A percentile compares a stretch with the other conserved stretches of the same genome.
Evolutionary conservation across 2,888 invertebrate genomes (phyloP).

Genomic region (Strigamia crassipes): DNA sequence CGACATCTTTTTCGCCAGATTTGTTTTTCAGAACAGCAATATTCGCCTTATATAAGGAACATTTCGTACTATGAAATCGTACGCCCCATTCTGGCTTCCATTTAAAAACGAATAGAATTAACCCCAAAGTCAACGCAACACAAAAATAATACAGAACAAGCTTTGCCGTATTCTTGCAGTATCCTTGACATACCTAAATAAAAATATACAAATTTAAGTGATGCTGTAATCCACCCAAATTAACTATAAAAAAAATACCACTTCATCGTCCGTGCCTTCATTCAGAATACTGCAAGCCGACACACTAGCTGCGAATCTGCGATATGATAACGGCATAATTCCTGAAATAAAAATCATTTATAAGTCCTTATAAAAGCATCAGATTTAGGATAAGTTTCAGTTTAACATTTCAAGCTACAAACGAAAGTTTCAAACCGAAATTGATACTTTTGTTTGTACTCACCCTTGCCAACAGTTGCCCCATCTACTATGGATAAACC

Average conservation of each 20-base stretch:
- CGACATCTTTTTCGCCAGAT: slow-evolving; percentile 41
- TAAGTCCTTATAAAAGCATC: too few species aligned
- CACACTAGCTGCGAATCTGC: slow-evolving; percentile 13
- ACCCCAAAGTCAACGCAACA: slow-evolving; percentile 46
- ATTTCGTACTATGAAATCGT: slow-evolving; percentile 27
- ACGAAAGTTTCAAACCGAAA: background rate
- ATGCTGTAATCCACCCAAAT: background rate
- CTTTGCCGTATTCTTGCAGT: slow-evolving; percentile 39
- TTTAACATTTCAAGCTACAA: background rate
- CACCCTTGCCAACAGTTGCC: too few species aligned
- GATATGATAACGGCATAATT: slow-evolving; percentile 15
- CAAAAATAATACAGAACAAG: slow-evolving; percentile 42
- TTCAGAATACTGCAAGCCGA: slow-evolving; percentile 45
- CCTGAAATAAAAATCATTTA: background rate
- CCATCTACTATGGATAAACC: too few species aligned
- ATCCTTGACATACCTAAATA: slow-evolving; percentile 48
- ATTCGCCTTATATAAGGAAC: slow-evolving; percentile 44
- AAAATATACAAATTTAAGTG: background rate
- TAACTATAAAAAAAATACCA: background rate
- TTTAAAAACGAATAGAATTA: slow-evolving; percentile 47
- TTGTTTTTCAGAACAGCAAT: slow-evolving; percentile 44
- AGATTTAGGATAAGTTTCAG: too few species aligned
- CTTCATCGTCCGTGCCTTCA: slow-evolving; percentile 47
- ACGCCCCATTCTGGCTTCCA: slow-evolving; percentile 50
- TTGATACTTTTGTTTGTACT: background rate